These are phyloP conservation scores for Plectus sambesii DNA, from an alignment of 1,140 invertebrate genomes.

Conservation along the genomic window DNA sequence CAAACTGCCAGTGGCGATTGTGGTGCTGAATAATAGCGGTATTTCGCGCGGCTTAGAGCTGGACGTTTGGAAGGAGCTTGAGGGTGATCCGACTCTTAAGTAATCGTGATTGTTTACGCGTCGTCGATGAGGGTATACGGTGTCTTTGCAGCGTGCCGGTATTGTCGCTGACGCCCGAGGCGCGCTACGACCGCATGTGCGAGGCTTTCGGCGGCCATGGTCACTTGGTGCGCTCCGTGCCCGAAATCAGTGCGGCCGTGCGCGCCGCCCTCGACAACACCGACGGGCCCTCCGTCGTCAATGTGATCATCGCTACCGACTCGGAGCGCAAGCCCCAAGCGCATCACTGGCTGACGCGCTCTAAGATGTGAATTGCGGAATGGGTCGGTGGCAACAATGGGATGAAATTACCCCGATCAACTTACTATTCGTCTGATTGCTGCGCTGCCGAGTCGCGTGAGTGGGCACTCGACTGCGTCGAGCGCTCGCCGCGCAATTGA, in stretches of 20 bases:
- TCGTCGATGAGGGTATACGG: slow-evolving; percentile 13
- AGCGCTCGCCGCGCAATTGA: no score
- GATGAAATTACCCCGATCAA: slow-evolving; percentile 15
- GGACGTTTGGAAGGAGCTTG: slow-evolving; percentile 61
- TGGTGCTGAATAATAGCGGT: slow-evolving; percentile 90
- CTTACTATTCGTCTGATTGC: no score
- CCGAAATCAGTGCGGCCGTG: slow-evolving; percentile 62
- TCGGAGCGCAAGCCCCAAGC: slow-evolving; percentile 77
- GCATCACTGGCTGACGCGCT: slow-evolving; percentile 72
- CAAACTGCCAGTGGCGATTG: slow-evolving; percentile 73
- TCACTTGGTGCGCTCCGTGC: slow-evolving; percentile 63
- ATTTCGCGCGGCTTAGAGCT: slow-evolving; percentile 74
- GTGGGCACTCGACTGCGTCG: no score
- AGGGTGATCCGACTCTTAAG: slow-evolving; percentile 50
- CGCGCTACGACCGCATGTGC: slow-evolving; percentile 78
- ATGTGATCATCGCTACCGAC: slow-evolving; percentile 73
- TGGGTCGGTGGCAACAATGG: slow-evolving; percentile 43
- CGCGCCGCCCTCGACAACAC: slow-evolving; percentile 55
- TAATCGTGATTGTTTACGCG: slow-evolving; percentile 37
- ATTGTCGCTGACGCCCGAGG: slow-evolving; percentile 60
- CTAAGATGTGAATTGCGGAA: slow-evolving; percentile 58
- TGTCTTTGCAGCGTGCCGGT: slow-evolving; percentile 63
- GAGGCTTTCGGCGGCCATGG: slow-evolving; percentile 68
- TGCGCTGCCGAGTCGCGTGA: no score
- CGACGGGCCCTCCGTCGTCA: slow-evolving; percentile 71